phyloP scores from a whole-genome alignment of 2,113 vertebrate genomes.

The Lipotes vexillifer region DNA sequence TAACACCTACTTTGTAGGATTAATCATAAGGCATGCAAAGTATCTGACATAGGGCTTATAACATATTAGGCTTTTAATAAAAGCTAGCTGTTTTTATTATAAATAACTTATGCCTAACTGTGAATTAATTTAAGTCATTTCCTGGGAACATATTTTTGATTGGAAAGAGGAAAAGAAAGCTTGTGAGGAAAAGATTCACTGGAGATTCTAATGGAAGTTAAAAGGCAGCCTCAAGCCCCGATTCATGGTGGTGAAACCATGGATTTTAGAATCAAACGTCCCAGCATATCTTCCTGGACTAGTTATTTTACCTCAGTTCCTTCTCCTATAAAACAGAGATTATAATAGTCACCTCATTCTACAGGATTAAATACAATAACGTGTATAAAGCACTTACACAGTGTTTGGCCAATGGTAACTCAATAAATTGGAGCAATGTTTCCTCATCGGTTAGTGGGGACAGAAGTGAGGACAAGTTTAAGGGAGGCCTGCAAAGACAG shows the following conservation, averaged over 20 bases:
- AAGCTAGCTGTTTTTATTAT: not conserved
- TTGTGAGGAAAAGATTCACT: not conserved
- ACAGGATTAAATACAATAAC: not conserved
- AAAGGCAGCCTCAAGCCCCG: not conserved
- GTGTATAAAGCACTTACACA: not conserved
- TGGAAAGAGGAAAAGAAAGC: not conserved
- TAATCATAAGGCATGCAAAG: not conserved
- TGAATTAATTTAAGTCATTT: not conserved
- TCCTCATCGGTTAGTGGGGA: not conserved
- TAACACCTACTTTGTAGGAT: not conserved
- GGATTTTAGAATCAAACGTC: not conserved
- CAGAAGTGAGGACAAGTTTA: not conserved
- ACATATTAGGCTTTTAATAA: not conserved
- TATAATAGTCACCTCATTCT: not conserved
- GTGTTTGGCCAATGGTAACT: not conserved
- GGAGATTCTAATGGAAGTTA: not conserved
- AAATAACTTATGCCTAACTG: not conserved
- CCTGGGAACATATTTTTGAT: not conserved
- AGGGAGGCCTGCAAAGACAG: not conserved
- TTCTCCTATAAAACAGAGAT: not conserved
- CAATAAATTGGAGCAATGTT: not conserved
- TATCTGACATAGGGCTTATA: not conserved
- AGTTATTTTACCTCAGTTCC: not conserved
- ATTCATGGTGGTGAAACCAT: fast-evolving
- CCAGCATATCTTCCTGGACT: not conserved